Base-by-base conservation (phyloP, 2,888 invertebrate genomes). In the Serripes groenlandicus region DNA sequence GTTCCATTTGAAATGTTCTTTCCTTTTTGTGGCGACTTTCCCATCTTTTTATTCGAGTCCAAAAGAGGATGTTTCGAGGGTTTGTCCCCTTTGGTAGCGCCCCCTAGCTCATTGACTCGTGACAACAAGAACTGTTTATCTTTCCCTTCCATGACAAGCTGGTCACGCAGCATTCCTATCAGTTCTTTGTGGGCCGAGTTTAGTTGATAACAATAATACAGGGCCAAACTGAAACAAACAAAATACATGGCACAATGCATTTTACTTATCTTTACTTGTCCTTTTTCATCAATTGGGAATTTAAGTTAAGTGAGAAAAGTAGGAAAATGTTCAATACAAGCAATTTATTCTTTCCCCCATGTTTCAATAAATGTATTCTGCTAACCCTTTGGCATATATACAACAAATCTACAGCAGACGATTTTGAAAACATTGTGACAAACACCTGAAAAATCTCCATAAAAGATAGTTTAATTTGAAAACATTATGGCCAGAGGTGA, bases 201-300 rank as follows among this genome's bases (percentile, higher is more conserved):
- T 34, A 83, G 28, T n/a, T 78, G 81, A 58, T 76, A 83, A 42
- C 83, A 81, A 42, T 86, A 86, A 52, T 86, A 85, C 34, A 93
- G 92, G 94, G 90, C 96, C 96, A 95, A 95, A 11, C 86, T 86
- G 76, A 26, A 81, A 80, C 23, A 56, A 11, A 56, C n/a, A 56
- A 56, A 56, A 42, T 42, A 42, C 11, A 42, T 42, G 42, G 18
- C 18, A 15, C 18, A 42, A 42, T 42, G 9, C 42, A 9, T 42
- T 15, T 42, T 15, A 42, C 42, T 15, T 42, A 42, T 42, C n/a
- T n/a, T n/a, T n/a, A n/a, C n/a, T n/a, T n/a, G n/a, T n/a, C n/a
- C n/a, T n/a, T n/a, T n/a, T n/a, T n/a, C n/a, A n/a, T n/a, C n/a
- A n/a, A n/a, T n/a, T n/a, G n/a, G n/a, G n/a, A n/a, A n/a, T n/a